Conservation (phyloP, 92 coral and sea anemone species). For the Bergia puertoricense region DNA sequence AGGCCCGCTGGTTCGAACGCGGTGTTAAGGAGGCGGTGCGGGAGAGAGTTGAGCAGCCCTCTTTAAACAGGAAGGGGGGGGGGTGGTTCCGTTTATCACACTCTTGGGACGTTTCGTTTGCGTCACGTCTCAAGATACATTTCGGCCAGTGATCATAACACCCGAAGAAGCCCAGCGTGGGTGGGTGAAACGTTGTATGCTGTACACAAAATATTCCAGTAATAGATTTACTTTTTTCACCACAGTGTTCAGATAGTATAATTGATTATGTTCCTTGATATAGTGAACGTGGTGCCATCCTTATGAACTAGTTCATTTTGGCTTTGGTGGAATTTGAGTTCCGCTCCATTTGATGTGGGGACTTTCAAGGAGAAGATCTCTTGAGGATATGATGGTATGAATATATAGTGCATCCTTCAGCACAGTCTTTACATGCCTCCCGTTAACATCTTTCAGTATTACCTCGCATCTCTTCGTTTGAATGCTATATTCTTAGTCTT, state of each 20-base stretch:
- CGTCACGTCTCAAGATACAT: no score
- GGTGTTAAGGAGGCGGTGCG: no score
- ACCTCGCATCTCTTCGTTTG: constrained; percentile 48
- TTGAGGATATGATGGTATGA: constrained; percentile 44
- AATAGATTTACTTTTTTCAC: neutral
- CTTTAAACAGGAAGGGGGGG: no score
- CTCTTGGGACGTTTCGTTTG: no score
- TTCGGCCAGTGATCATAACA: no score
- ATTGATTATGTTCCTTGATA: constrained; percentile 32
- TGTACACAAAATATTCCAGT: no score
- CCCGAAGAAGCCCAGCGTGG: no score
- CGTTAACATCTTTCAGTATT: constrained; percentile 30
- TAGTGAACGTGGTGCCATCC: constrained; percentile 35
- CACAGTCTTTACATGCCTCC: constrained; percentile 36
- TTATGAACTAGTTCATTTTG: constrained; percentile 41
- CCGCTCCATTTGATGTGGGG: constrained; percentile 11
- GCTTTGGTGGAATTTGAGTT: constrained; percentile 39
- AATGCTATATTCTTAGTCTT: constrained; percentile 36
- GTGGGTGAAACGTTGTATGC: no score
- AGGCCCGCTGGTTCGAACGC: no score
- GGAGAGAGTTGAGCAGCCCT: no score
- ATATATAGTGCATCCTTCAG: constrained; percentile 27
- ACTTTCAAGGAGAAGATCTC: constrained; percentile 30
- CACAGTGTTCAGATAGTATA: constrained; percentile 29
- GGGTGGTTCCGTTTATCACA: no score